Conservation (phyloP, 2,113 vertebrate genomes). For the Pelodiscus sinensis region DNA sequence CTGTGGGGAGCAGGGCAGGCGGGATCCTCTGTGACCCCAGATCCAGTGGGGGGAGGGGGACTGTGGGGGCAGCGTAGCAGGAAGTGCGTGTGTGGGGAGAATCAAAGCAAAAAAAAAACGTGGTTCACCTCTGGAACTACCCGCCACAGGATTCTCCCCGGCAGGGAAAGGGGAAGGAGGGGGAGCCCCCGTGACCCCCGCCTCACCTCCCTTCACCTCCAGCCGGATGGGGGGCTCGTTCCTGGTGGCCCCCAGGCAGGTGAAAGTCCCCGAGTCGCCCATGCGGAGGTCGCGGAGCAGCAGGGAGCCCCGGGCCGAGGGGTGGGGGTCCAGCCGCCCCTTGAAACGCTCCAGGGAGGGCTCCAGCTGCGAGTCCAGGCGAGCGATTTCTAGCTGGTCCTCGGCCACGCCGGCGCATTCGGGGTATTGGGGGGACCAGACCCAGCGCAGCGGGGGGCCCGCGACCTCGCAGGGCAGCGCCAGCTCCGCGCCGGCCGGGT, state of each 20-base stretch:
- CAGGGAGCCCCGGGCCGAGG: neutral
- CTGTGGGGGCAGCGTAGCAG: too few relatives aligned
- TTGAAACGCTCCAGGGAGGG: neutral
- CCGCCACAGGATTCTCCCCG: too few relatives aligned
- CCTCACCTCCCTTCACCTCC: slow-evolving; percentile 41
- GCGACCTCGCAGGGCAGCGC: neutral
- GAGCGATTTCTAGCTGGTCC: neutral
- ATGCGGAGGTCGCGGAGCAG: neutral
- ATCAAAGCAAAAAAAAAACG: too few relatives aligned
- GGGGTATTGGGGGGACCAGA: neutral
- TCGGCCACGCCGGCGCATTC: neutral
- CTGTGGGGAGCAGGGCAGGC: neutral
- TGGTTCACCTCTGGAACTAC: too few relatives aligned
- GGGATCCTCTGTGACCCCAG: neutral
- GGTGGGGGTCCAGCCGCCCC: neutral
- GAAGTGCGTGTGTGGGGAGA: too few relatives aligned
- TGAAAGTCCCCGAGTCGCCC: slow-evolving; percentile 66
- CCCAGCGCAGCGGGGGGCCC: neutral
- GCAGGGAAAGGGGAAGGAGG: too few relatives aligned
- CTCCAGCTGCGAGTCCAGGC: neutral
- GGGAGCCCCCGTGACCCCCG: neutral
- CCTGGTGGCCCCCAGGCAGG: slow-evolving; percentile 36
- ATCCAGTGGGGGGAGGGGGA: too few relatives aligned
- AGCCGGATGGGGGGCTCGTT: slow-evolving; percentile 38
- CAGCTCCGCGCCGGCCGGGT: neutral